These are phyloP conservation scores for Poeciliopsis infans DNA, from an alignment of 2,797 vertebrate genomes.

Conservation along the genomic window DNA sequence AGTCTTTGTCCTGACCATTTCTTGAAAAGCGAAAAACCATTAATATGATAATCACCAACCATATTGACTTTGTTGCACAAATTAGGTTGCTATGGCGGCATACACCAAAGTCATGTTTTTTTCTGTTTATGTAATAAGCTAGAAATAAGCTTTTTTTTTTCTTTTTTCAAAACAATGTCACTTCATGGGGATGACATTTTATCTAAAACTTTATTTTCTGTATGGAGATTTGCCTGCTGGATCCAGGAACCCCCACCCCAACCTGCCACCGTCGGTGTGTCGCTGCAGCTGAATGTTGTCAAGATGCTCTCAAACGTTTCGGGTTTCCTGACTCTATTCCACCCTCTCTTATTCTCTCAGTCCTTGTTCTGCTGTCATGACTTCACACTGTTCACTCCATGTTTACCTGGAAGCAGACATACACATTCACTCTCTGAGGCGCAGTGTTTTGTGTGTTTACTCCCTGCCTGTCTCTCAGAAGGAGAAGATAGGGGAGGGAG, in stretches of 20 bases:
- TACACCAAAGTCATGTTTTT: neutral
- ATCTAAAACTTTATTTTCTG: neutral
- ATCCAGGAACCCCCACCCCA: neutral
- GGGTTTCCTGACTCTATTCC: conserved; percentile 31
- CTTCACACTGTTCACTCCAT: conserved; percentile 44
- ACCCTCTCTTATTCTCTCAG: conserved; percentile 13
- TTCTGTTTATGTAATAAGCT: neutral
- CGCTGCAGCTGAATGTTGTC: conserved; percentile 14
- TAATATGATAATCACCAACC: neutral
- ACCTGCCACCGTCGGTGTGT: neutral
- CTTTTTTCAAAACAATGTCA: neutral
- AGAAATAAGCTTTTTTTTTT: neutral
- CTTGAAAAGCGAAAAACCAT: neutral
- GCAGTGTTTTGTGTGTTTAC: conserved; percentile 34
- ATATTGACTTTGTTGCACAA: neutral
- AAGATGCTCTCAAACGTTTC: conserved; percentile 24
- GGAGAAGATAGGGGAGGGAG: conserved; percentile 24
- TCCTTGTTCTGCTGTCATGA: conserved; percentile 47
- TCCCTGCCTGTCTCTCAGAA: conserved; percentile 30
- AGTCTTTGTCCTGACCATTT: neutral
- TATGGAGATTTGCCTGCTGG: neutral
- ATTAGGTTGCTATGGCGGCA: neutral
- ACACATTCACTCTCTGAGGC: conserved; percentile 8
- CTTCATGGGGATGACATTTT: neutral
- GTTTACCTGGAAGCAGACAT: conserved; percentile 22